These are phyloP conservation scores for Ischnura elegans DNA, from an alignment of 2,888 invertebrate genomes.

Conservation along the genomic window DNA sequence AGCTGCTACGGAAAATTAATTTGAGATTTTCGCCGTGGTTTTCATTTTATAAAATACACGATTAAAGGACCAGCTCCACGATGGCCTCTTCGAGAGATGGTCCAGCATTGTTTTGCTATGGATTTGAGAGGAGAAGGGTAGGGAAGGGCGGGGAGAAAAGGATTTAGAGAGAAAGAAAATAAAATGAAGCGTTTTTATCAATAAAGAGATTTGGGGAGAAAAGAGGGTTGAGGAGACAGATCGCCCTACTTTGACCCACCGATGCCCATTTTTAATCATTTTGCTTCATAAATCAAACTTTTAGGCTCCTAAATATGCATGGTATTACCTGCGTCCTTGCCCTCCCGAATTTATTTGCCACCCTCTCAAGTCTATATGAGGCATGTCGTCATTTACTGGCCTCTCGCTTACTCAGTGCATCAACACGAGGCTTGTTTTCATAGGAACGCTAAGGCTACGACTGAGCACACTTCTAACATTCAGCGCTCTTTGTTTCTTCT, in stretches of 20 bases:
- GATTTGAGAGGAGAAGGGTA: neutral
- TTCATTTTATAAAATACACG: conserved; percentile 40
- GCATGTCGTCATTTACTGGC: no score
- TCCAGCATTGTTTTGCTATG: neutral
- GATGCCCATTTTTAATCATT: neutral
- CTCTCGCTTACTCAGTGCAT: no score
- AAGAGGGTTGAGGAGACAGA: no score
- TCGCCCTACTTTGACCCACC: neutral
- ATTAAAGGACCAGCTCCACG: conserved; percentile 33
- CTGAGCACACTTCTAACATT: no score
- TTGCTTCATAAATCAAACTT: neutral
- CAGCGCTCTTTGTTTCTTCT: no score
- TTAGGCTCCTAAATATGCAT: neutral
- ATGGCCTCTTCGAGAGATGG: conserved; percentile 4
- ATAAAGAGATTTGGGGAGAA: no score
- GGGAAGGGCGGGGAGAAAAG: neutral
- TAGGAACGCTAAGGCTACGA: no score
- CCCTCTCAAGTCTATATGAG: no score
- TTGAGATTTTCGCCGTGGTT: conserved; percentile 10
- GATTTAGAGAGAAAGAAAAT: no score
- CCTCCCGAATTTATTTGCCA: neutral
- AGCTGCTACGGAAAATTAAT: conserved; percentile 32
- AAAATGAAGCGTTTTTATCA: neutral
- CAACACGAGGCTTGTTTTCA: no score
- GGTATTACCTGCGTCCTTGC: neutral